Conservation (phyloP, 2,113 vertebrate genomes). For the Atlantisia rogersi region DNA sequence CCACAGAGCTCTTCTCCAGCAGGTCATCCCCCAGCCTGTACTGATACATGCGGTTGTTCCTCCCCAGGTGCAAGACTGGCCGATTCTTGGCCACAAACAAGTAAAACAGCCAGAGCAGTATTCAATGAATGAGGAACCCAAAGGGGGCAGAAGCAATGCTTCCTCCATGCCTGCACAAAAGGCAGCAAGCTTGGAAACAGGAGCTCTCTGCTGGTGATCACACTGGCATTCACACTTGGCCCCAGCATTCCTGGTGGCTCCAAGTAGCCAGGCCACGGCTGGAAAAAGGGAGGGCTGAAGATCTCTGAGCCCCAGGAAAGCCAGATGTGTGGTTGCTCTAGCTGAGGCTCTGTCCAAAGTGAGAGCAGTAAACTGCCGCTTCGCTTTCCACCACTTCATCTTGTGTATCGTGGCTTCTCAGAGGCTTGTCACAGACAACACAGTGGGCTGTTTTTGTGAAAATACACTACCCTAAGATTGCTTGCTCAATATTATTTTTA, state of each 20-base stretch:
- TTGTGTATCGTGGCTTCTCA: not conserved
- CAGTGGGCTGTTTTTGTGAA: not conserved
- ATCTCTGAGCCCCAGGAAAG: not conserved
- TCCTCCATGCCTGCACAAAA: not conserved
- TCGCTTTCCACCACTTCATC: not conserved
- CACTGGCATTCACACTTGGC: fast-evolving
- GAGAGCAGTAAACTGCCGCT: not conserved
- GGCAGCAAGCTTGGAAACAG: fast-evolving
- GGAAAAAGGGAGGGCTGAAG: not conserved
- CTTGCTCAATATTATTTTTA: not conserved
- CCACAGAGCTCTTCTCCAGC: no score
- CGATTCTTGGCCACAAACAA: not conserved
- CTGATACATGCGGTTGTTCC: no score
- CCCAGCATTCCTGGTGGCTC: fast-evolving
- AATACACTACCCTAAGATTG: not conserved
- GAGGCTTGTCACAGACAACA: not conserved
- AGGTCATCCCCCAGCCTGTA: no score
- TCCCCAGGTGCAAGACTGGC: no score
- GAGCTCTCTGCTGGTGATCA: not conserved
- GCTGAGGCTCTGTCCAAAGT: not conserved
- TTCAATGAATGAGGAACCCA: not conserved
- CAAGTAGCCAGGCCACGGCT: fast-evolving
- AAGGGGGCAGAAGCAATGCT: not conserved
- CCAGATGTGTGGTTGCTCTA: not conserved
- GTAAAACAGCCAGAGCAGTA: not conserved